Base-by-base conservation (phyloP, 2,113 vertebrate species). In the Cathartes aura region DNA sequence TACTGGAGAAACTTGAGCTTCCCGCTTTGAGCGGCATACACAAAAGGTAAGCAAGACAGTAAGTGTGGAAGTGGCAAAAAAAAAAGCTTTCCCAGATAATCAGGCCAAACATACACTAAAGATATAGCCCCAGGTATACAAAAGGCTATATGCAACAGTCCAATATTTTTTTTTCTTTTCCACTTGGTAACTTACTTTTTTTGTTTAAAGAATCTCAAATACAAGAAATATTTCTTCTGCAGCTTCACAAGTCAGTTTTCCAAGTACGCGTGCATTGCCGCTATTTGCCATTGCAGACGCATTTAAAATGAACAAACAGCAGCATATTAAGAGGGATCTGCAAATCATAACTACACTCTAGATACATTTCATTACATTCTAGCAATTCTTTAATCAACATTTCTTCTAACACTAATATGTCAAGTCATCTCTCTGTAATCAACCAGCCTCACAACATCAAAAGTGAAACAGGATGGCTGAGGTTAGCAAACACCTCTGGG, bases 1-100 rank as follows among this genome's bases (percentile, higher is more conserved):
- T 42, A 7, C 17, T 15, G 26, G 16, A 48, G 40, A 76, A 90
- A 66, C 19, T 4, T 23, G 36, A 11, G 63, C 23, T 64, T 64
- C 53, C 29, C 4, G 1, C 76, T 82, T 48, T 34, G 52, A 73
- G 13, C 0, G 0, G 29, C 40, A 18, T 3, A 67, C 8, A 42
- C 17, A 50, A n/a, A 67, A 74, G 38, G 22, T n/a, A 81, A 64
- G 26, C 15, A 66, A 29, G 11, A 67, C 8, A 55, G 26, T 15
- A 75, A 90, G 10, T 5, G 7, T 7, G 23, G 8, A 80, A 63
- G 5, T 22, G 12, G 36, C 17, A 80, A 52, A n/a, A 42, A 71
- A 62, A 53, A 32, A 66, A 50, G 3, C 62, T n/a, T 80, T 50
- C 14, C 32, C 56, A 74, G n/a, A 53, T 62, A 42, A 88, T 12